Percentiles rank a stretch among this genome's conserved stretches.
These are phyloP conservation scores for Acromyrmex heyeri DNA, from an alignment of 1,140 invertebrate genomes.

Conservation along the genomic window DNA sequence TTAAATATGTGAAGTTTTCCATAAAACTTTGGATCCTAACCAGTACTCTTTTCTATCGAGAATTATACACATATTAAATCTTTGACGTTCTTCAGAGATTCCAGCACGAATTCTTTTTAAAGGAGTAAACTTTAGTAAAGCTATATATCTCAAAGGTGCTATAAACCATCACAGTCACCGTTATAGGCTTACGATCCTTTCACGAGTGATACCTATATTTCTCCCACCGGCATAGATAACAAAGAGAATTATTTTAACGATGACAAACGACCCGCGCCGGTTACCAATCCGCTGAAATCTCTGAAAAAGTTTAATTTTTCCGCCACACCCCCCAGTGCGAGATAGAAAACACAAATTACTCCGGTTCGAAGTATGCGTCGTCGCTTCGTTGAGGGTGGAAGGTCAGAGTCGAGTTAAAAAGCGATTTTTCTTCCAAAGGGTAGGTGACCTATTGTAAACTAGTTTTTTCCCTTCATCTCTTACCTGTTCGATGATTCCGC, in stretches of 20 bases:
- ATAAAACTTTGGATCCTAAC: conserved; percentile 5
- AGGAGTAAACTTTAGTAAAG: conserved; percentile 41
- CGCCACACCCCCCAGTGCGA: conserved; percentile 74
- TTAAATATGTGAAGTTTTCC: not conserved
- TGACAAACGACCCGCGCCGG: conserved; percentile 79
- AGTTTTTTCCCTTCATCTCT: conserved; percentile 55
- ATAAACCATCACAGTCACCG: conserved; percentile 59
- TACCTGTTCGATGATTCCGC: conserved; percentile 66
- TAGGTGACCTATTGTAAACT: conserved; percentile 61
- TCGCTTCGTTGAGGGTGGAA: conserved; percentile 54
- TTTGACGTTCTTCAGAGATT: conserved; percentile 28
- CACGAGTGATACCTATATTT: conserved; percentile 34
- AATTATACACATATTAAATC: conserved; percentile 16
- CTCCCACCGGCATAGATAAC: conserved; percentile 37
- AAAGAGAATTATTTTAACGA: conserved; percentile 81
- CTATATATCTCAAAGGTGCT: conserved; percentile 60
- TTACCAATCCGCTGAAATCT: conserved; percentile 38
- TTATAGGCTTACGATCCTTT: conserved; percentile 18
- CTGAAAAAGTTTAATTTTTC: conserved; percentile 79
- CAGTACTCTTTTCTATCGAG: not conserved
- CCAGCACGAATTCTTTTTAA: conserved; percentile 39
- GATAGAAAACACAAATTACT: conserved; percentile 79
- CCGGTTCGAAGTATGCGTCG: conserved; percentile 73
- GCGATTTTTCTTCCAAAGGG: conserved; percentile 78
- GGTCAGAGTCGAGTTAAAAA: conserved; percentile 78